Evolutionary conservation across 1,140 invertebrate species (phyloP).

Genomic region (Drusus annulatus): DNA sequence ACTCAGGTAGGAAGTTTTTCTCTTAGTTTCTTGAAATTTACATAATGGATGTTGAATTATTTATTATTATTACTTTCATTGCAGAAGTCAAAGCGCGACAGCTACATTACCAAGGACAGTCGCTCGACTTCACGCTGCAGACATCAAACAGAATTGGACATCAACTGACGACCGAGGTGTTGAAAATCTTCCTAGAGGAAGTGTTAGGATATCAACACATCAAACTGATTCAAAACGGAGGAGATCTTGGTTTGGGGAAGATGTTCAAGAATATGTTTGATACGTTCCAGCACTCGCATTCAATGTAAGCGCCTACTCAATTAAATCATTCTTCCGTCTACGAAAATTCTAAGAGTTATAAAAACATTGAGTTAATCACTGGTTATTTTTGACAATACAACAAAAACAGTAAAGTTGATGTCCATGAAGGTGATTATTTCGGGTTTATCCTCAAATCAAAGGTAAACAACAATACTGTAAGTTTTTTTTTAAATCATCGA

Average conservation of each 20-base stretch:
- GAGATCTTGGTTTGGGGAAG: conserved; percentile 66
- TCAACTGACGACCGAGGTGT: conserved; percentile 75
- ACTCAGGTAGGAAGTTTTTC: no score
- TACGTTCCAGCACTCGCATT: conserved; percentile 43
- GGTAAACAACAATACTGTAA: no score
- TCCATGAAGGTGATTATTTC: no score
- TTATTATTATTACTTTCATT: not conserved
- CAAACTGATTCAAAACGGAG: conserved; percentile 66
- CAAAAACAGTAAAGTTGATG: no score
- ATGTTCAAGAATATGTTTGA: conserved; percentile 61
- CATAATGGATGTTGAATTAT: no score
- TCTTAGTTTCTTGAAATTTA: no score
- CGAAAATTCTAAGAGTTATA: no score
- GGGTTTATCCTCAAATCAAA: no score
- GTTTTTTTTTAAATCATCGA: no score
- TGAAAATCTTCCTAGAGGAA: conserved; percentile 77
- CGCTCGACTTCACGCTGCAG: conserved; percentile 68
- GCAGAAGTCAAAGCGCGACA: conserved; percentile 12
- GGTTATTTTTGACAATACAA: no score
- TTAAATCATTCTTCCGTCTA: not conserved
- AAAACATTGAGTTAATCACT: no score
- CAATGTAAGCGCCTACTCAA: conserved; percentile 23
- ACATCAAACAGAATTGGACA: conserved; percentile 74
- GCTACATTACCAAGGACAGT: conserved; percentile 47
- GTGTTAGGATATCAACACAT: conserved; percentile 77